A percentile compares a stretch with the other conserved stretches of the same genome.
Conservation (phyloP, 2,113 vertebrate genomes). For the Dryoscopus gambensis region DNA sequence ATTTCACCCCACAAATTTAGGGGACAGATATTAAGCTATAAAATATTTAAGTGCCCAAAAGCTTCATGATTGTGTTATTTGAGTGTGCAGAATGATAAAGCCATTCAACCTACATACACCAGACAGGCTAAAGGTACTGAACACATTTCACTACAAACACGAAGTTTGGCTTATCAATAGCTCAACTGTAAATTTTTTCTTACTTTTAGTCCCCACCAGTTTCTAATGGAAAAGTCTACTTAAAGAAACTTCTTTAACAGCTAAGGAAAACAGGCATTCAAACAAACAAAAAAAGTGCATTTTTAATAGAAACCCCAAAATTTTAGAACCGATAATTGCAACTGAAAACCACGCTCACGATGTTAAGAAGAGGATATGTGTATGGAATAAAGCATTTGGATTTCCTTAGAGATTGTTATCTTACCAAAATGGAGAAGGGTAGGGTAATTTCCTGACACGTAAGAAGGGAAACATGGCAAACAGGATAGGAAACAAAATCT, state of each 20-base stretch:
- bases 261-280: slow-evolving; percentile 32
- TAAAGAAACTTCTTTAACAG: neutral
- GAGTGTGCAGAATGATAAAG: neutral
- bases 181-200: neutral
- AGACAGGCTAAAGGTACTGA: neutral
- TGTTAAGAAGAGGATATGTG: slow-evolving; percentile 47
- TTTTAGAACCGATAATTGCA: slow-evolving; percentile 64
- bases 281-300: slow-evolving; percentile 9
- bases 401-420: slow-evolving; percentile 76
- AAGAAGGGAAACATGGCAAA: slow-evolving; percentile 86
- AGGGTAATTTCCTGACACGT: slow-evolving; percentile 83
- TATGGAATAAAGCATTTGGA: slow-evolving; percentile 70
- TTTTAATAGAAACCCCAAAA: slow-evolving; percentile 57
- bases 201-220: neutral
- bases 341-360: slow-evolving; percentile 10
- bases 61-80: neutral
- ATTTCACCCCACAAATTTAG: neutral
- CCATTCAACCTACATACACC: neutral
- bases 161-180: neutral
- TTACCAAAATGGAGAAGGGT: slow-evolving; percentile 86
- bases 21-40: neutral
- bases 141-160: neutral
- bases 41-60: neutral
- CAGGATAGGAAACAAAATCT: slow-evolving; percentile 88
- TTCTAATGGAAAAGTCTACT: neutral